Evolutionary conservation across 2,797 vertebrate species (phyloP).

Genomic region (Chelidonichthys spinosus): DNA sequence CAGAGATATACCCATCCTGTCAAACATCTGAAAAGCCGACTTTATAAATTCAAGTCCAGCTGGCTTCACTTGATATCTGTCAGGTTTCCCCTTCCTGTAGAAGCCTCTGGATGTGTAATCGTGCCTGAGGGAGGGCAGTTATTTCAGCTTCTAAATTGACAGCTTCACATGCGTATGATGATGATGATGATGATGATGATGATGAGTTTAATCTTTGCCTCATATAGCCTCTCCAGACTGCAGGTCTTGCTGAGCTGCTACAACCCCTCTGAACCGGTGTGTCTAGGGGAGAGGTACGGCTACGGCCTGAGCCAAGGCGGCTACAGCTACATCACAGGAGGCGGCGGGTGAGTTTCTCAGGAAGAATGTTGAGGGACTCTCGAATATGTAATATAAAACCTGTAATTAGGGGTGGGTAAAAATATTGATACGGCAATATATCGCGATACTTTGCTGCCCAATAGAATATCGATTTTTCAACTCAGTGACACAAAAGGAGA

Average conservation of each 20-base stretch:
- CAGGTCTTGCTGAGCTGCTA: constrained; percentile 94
- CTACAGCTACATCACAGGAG: constrained; percentile 97
- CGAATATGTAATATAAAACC: constrained; percentile 56
- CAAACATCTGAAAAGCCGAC: constrained; percentile 51
- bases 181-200: constrained; percentile 36
- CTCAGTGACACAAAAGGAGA: no score
- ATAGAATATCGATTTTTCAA: no score
- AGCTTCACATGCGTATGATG: constrained; percentile 24
- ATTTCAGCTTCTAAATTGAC: constrained; percentile 48
- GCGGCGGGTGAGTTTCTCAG: constrained; percentile 91
- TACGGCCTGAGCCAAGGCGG: constrained; percentile 95
- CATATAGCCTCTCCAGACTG: constrained; percentile 89
- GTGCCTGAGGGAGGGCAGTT: constrained; percentile 47
- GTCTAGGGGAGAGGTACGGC: constrained; percentile 95
- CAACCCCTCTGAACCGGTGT: constrained; percentile 86
- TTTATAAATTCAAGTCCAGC: constrained; percentile 50
- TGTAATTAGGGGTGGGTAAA: constrained; percentile 28
- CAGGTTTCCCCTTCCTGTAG: constrained; percentile 49
- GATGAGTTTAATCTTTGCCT: constrained; percentile 54
- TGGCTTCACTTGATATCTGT: constrained; percentile 48
- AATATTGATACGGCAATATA: no score
- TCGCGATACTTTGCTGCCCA: no score
- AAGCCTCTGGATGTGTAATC: constrained; percentile 47
- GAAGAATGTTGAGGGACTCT: constrained; percentile 54
- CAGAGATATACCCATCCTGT: constrained; percentile 42